phyloP scores from a whole-genome alignment of 2,113 vertebrate genomes.

The Myotis lucifugus region DNA sequence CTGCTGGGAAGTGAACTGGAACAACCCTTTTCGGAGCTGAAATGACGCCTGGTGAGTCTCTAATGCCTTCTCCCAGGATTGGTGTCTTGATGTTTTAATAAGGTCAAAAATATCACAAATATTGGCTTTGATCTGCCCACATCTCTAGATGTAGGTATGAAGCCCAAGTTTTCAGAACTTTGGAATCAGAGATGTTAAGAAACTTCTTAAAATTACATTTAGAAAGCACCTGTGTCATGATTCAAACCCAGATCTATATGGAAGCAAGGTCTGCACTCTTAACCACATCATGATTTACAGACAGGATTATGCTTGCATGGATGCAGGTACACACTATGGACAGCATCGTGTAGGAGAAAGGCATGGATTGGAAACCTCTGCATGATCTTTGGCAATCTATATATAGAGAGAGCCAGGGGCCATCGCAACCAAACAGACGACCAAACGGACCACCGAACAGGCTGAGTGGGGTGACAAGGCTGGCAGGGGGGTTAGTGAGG shows the following conservation, averaged over 20 bases:
- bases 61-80: not conserved
- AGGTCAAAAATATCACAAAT: not conserved
- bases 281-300: not conserved
- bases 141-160: not conserved
- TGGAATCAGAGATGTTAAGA: not conserved
- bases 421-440: no score
- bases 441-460: no score
- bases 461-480: no score
- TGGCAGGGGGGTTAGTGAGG: no score
- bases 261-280: not conserved
- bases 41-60: not conserved
- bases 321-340: not conserved
- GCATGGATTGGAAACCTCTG: not conserved
- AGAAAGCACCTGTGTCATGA: not conserved
- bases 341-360: not conserved
- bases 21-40: not conserved
- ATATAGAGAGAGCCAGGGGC: no score
- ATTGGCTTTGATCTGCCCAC: not conserved
- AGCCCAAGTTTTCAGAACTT: not conserved
- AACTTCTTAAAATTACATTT: not conserved
- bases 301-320: not conserved
- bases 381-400: not conserved
- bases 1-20: not conserved
- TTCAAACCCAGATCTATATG: not conserved
- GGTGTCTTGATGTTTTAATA: not conserved